Conservation (phyloP, 2,113 vertebrate species). For the Upupa epops region DNA sequence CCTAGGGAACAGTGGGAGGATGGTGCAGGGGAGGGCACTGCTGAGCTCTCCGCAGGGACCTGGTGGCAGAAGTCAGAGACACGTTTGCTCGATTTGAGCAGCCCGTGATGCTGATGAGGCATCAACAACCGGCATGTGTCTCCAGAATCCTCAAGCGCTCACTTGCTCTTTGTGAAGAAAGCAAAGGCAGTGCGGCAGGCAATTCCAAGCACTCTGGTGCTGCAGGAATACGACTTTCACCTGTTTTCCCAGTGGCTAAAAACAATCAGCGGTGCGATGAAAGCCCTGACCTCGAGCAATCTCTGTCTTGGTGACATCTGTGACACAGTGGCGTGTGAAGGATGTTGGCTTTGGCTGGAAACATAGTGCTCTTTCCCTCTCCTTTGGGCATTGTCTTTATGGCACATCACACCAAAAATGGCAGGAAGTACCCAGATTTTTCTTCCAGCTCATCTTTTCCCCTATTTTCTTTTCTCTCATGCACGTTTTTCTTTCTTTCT, state of each 20-base stretch:
- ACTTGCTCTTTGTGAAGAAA: fast-evolving
- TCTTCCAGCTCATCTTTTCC: not conserved
- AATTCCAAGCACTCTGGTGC: not conserved
- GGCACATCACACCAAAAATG: not conserved
- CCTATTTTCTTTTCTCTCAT: not conserved
- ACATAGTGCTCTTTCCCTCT: fast-evolving
- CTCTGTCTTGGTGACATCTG: not conserved
- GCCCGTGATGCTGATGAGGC: fast-evolving
- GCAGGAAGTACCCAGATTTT: fast-evolving
- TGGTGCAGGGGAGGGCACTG: fast-evolving
- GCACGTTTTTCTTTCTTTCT: not conserved
- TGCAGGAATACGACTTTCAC: not conserved
- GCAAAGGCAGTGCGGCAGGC: fast-evolving
- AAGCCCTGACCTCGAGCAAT: not conserved
- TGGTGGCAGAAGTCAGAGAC: fast-evolving
- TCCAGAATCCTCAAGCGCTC: fast-evolving
- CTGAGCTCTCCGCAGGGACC: fast-evolving
- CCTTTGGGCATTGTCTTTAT: not conserved
- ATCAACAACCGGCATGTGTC: fast-evolving
- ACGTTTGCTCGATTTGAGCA: fast-evolving
- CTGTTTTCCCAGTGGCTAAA: not conserved
- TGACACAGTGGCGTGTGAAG: fast-evolving
- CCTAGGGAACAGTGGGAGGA: not conserved
- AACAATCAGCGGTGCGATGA: fast-evolving
- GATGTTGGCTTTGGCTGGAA: fast-evolving